Evolutionary conservation across 2,888 invertebrate species (phyloP).

Genomic region (Ormia ochracea): DNA sequence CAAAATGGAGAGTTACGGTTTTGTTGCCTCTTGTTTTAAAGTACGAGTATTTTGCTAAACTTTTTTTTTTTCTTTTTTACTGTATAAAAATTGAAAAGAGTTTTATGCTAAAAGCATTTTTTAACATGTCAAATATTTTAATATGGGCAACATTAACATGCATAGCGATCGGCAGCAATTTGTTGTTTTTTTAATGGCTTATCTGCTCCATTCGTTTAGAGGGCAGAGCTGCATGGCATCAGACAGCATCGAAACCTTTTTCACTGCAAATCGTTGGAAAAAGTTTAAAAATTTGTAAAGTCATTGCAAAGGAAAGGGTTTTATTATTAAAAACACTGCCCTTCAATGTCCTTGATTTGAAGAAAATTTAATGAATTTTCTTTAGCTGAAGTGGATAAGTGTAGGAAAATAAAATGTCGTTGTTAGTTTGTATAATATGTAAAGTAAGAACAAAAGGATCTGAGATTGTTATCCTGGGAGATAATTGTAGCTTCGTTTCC

Average conservation of each 20-base stretch:
- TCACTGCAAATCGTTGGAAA: no score
- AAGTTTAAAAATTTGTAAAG: no score
- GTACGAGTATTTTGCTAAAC: neutral
- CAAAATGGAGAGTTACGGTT: conserved; percentile 51
- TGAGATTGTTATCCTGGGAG: no score
- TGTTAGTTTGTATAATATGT: no score
- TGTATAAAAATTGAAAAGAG: conserved; percentile 39
- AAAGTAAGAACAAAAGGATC: no score
- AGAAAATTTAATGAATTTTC: no score
- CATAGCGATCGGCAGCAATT: conserved; percentile 42
- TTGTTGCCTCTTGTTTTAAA: conserved; percentile 14
- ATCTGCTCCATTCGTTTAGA: neutral
- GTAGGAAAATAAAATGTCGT: no score
- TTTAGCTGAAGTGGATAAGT: no score
- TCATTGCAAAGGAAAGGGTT: no score
- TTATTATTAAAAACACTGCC: no score
- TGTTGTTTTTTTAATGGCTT: conserved; percentile 43
- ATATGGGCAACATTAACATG: conserved; percentile 54
- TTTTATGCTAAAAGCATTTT: conserved; percentile 62
- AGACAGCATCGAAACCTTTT: neutral
- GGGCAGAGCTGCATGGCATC: neutral
- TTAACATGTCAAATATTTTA: conserved; percentile 58
- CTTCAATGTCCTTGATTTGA: no score
- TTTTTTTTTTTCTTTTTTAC: neutral
- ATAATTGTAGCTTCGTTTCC: no score